phyloP scores from a whole-genome alignment of 2,888 invertebrate genomes.

The Stenotaenia linearis region DNA sequence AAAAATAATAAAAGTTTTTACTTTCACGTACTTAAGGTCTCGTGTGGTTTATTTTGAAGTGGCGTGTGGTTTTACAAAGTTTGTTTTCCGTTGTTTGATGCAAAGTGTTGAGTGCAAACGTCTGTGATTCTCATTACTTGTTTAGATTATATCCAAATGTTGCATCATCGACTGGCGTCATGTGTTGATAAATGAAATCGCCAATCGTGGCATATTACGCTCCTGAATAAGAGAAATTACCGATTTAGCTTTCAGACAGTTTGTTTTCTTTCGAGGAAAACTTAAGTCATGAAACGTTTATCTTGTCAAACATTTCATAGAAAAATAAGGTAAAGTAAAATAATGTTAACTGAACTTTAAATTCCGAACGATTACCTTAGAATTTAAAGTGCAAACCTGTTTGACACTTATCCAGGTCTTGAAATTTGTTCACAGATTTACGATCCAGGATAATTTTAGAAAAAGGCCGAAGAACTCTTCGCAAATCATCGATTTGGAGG shows the following conservation, averaged over 20 bases:
- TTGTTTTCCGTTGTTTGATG: not conserved
- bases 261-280: not conserved
- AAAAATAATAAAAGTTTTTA: not conserved
- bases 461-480: not conserved
- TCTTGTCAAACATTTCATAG: no score
- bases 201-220: not conserved
- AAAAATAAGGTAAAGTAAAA: no score
- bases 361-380: not conserved
- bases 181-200: not conserved
- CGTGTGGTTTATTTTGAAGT: not conserved
- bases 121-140: not conserved
- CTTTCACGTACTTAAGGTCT: not conserved
- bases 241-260: not conserved
- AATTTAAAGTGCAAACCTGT: not conserved
- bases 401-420: not conserved
- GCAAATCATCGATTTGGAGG: not conserved
- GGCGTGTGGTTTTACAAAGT: conserved; percentile 4
- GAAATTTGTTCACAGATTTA: not conserved
- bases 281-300: no score
- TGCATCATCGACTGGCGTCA: not conserved
- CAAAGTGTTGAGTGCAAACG: not conserved
- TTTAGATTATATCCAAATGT: conserved; percentile 16
- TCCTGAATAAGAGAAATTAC: not conserved
- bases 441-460: conserved; percentile 1
- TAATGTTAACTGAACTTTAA: not conserved